phyloP scores from a whole-genome alignment of 2,888 invertebrate species.

The Nudaria mundana region DNA sequence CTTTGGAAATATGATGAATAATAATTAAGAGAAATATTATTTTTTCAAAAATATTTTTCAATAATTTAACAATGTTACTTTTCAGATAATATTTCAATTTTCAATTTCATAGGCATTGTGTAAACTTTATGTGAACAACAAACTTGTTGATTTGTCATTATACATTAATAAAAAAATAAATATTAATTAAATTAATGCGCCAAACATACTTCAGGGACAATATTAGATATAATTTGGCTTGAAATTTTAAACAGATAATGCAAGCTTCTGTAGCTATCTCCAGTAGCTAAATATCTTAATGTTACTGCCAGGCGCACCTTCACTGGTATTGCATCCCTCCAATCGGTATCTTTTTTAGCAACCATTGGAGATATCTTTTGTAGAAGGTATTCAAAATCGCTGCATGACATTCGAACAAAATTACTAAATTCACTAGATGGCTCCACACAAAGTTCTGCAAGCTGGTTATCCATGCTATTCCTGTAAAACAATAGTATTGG shows the following conservation, averaged over 20 bases:
- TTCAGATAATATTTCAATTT: neutral
- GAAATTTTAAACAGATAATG: neutral
- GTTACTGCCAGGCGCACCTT: neutral
- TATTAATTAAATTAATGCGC: neutral
- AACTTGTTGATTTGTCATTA: neutral
- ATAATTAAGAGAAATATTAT: neutral
- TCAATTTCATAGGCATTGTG: neutral
- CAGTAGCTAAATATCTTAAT: neutral
- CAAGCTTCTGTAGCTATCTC: neutral
- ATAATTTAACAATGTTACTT: no score
- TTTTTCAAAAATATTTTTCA: no score
- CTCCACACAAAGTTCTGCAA: neutral
- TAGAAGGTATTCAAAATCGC: neutral
- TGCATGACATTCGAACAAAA: neutral
- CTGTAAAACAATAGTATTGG: neutral
- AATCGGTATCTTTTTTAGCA: neutral
- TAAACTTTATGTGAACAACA: neutral
- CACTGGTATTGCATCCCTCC: neutral
- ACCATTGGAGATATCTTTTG: neutral
- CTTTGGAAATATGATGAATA: neutral
- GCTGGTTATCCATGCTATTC: neutral
- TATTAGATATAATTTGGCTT: neutral
- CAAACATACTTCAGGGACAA: neutral
- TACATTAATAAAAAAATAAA: neutral
- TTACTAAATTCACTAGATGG: neutral